Percentiles rank a stretch among this genome's conserved stretches.
Conservation (phyloP, 2,888 invertebrate species). For the Epistrophella euchroma region DNA sequence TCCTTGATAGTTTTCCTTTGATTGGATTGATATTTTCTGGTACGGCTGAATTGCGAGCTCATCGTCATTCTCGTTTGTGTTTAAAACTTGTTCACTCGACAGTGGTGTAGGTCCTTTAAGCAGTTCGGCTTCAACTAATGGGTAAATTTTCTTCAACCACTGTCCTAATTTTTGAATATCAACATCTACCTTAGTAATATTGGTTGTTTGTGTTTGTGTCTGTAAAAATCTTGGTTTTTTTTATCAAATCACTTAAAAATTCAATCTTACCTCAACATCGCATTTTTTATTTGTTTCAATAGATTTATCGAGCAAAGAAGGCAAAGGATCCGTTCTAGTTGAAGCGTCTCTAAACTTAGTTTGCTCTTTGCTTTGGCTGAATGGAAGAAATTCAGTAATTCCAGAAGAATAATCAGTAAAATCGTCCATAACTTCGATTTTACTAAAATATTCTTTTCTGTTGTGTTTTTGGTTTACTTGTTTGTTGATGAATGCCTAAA, state of each 20-base stretch:
- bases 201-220: slow-evolving; percentile 83
- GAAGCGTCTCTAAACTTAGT: slow-evolving; percentile 80
- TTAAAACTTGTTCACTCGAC: slow-evolving; percentile 53
- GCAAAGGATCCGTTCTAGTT: slow-evolving; percentile 80
- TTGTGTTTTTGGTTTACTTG: background rate
- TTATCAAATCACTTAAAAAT: background rate
- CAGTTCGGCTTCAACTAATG: slow-evolving; percentile 84
- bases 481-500: background rate
- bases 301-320: slow-evolving; percentile 75
- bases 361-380: slow-evolving; percentile 82
- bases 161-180: slow-evolving; percentile 84
- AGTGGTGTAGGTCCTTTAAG: slow-evolving; percentile 82
- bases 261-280: slow-evolving; percentile 72
- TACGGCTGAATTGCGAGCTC: slow-evolving; percentile 80
- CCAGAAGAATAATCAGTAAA: slow-evolving; percentile 84
- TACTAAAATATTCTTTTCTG: background rate
- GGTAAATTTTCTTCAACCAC: slow-evolving; percentile 84
- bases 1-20: slow-evolving; percentile 78
- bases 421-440: slow-evolving; percentile 81
- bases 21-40: slow-evolving; percentile 79
- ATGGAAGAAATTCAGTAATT: slow-evolving; percentile 84
- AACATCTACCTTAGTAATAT: slow-evolving; percentile 42
- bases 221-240: slow-evolving; percentile 67
- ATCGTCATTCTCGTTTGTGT: slow-evolving; percentile 58
- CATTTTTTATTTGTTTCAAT: slow-evolving; percentile 78